Conservation (phyloP, 2,888 invertebrate species). For the Octonoba sinensis region DNA sequence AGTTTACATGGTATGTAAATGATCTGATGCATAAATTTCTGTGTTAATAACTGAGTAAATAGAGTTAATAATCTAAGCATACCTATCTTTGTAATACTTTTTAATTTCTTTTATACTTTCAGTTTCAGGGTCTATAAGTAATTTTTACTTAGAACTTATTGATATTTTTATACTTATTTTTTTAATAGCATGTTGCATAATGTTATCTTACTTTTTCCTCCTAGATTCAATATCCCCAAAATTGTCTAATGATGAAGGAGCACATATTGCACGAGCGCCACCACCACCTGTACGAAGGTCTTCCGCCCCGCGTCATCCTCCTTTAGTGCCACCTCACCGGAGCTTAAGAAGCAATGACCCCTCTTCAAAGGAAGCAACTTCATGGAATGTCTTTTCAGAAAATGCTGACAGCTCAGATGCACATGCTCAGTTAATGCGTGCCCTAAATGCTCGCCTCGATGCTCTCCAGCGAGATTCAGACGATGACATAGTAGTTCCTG, state of each 20-base stretch:
- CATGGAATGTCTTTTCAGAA: constrained; percentile 59
- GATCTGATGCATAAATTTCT: no score
- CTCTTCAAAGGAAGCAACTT: constrained; percentile 36
- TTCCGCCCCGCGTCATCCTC: constrained; percentile 49
- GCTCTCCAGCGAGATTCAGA: constrained; percentile 40
- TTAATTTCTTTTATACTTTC: no score
- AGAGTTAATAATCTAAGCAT: no score
- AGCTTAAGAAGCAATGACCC: constrained; percentile 12
- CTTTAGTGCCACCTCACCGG: constrained; percentile 52
- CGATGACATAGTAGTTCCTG: constrained; percentile 9
- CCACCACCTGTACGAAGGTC: constrained; percentile 60
- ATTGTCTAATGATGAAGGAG: constrained; percentile 26
- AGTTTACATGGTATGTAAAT: no score
- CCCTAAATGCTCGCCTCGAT: constrained; percentile 55
- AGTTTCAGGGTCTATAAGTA: no score
- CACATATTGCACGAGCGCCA: constrained; percentile 45
- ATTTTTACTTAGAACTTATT: no score
- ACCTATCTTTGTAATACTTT: no score
- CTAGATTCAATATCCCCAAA: no score
- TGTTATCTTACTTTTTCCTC: not conserved
- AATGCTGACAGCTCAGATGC: constrained; percentile 35
- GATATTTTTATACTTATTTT: not conserved
- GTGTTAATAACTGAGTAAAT: no score
- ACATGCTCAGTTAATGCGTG: constrained; percentile 58
- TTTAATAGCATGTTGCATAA: not conserved